Base-by-base conservation (phyloP, 1,140 invertebrate genomes). In the Conopomorpha cramerella region DNA sequence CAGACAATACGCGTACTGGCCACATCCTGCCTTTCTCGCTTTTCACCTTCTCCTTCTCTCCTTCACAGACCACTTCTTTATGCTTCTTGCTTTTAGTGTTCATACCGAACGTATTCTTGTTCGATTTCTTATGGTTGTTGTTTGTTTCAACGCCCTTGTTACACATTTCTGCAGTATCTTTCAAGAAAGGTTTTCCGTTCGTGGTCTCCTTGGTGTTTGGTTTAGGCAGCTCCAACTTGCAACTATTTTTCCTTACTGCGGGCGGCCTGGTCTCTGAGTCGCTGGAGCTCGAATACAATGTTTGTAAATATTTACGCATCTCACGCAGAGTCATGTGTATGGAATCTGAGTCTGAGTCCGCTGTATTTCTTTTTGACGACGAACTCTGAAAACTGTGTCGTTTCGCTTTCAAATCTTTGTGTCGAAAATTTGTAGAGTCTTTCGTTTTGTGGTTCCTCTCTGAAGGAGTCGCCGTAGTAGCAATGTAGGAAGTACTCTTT, bases 241-340 rank as follows among this genome's bases (percentile, higher is more conserved):
- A n/a, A n/a, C n/a, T n/a, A n/a, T n/a, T n/a, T n/a, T n/a, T n/a
- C n/a, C n/a, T n/a, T n/a, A n/a, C n/a, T n/a, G n/a, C n/a, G 23
- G 19, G 45, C 38, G 3, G 34, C 30, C 34, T 55, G 30, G 58
- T 66, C 41, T 77, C 65, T 6, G 79, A 71, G 42, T 81, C 78
- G 41, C 79, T 84, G 61, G 84, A 86, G 59, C 85, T 88, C 3
- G 88, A 89, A 56, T 91, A 90, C 10, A 91, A 64, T 1, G 86
- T 89, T 38, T 90, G 86, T 41, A 91, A 76, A 63, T 91, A 91
- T 50, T 89, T 86, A 43, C 90, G 82, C 43, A 93, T 90, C 71
- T 94, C 90, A 40, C 91, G 87, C 12, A 93, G 66, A 7, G 90
- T 92, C 84, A 93, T 89, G 55, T 93, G 90, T 37, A 92, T 84